Evolutionary conservation across 2,888 invertebrate species (phyloP).

Genomic region (Ochropleura leucogaster): DNA sequence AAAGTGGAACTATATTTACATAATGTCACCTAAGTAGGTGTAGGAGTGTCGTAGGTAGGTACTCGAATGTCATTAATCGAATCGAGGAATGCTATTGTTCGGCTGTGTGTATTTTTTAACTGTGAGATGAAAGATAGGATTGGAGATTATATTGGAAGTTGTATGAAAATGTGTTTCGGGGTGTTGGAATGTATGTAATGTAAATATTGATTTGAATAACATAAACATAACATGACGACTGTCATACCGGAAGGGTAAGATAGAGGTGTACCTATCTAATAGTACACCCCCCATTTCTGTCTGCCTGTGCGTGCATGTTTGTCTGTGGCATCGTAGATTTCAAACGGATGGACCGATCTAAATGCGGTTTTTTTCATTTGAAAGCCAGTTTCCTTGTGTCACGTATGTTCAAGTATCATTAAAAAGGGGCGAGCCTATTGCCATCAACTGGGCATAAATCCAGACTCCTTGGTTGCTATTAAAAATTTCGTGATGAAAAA

Average conservation of each 20-base stretch:
- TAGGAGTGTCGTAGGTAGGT: constrained; percentile 80
- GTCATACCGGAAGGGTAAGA: not conserved
- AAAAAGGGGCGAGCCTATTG: not conserved
- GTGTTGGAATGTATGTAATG: constrained; percentile 30
- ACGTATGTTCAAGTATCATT: not conserved
- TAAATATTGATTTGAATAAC: constrained; percentile 25
- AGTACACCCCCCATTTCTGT: not conserved
- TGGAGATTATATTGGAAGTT: constrained; percentile 66
- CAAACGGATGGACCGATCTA: no score
- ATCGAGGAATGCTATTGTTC: constrained; percentile 88
- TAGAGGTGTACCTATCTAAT: not conserved
- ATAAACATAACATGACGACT: not conserved
- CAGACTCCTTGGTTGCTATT: not conserved
- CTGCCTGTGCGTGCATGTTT: no score
- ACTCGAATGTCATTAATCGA: constrained; percentile 88
- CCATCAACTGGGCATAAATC: not conserved
- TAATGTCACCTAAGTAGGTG: constrained; percentile 90
- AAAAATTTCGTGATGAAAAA: not conserved
- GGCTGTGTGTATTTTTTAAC: constrained; percentile 82
- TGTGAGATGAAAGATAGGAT: constrained; percentile 78
- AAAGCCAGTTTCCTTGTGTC: no score
- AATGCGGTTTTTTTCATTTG: no score
- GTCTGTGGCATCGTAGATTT: no score
- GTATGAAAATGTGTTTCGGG: constrained; percentile 51
- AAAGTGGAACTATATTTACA: constrained; percentile 89